Base-by-base conservation (phyloP, 1,140 invertebrate genomes). In the Leptopilina clavipes region DNA sequence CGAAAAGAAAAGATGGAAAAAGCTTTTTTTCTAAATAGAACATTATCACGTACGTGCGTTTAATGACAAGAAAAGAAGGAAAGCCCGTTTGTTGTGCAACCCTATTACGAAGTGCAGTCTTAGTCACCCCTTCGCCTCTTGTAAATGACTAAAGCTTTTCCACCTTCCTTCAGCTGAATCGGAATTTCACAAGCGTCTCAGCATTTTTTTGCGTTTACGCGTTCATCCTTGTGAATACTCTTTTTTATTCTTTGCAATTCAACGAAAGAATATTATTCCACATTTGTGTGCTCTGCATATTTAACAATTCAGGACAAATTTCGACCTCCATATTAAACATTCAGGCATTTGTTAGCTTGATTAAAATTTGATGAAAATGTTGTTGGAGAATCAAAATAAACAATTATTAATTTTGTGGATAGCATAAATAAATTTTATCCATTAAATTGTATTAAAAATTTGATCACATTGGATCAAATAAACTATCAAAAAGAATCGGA, bases 201-300 rank as follows among this genome's bases (percentile, higher is more conserved):
- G 43, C 73, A 78, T 78, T 85, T 83, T 82, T 75, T 82, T 82
- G 81, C 81, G 37, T 40, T 3, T 40, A 40, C 37, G 37, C 9
- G 0, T 83, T 81, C 81, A 83, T 80, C 82, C 83, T 75, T 74
- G 73, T 77, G 40, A 56, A 78, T 80, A 71, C 76, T 77, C 79
- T 79, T 79, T 73, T 73, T 65, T 76, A 73, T 73, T 77, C 77
- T 17, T 17, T 17, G 6, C 73, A 73, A 72, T 73, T 71, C 74
- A 76, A 59, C 17, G 14, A 56, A 74, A 71, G 74, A 79, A 80
- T 77, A 80, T 82, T 82, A 80, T 81, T 78, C 71, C 74, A 72
- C 77, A 75, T 71, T 78, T 76, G 75, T 59, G 76, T 59, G 48
- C 52, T 12, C 8, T 0, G 59, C 10, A 37, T 31, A 8, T 65